Evolutionary conservation across 2,113 vertebrate genomes (phyloP), one percentile per base, ranked within the genome.

Genomic region (Asarcornis scutulata): DNA sequence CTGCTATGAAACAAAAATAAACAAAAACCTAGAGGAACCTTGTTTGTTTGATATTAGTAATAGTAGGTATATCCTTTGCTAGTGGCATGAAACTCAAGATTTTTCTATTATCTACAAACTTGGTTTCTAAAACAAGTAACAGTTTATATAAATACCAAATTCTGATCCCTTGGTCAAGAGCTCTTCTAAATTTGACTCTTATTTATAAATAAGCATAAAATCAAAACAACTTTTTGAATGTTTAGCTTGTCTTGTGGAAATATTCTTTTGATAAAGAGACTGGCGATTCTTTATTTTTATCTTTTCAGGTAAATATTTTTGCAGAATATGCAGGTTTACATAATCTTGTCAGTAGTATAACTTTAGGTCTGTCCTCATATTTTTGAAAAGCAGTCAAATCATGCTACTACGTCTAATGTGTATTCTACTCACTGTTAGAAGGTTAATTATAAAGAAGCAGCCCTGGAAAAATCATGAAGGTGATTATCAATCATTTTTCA

Each of bases 401-500:
- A 17, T 36, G 21, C 7, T 87, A 21, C 42, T 52, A 2, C n/a
- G 25, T 86, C 31, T 78, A 77, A 46, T 59, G 29, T 34, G 46
- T 63, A 11, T 68, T 86, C 36, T 77, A 5, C 17, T 59, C 26
- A 11, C 73, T 88, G 2, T 46, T 59, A 92, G 50, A 42, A 44
- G 14, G 42, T 89, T 91, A 91, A 84, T 95, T 95, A 71, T 64
- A 50, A 94, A 92, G 83, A 55, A 91, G 46, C 76, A 84, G 21
- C 38, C 40, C 96, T 91, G 84, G 96, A 93, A 9, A 92, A 94
- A 89, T 89, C 92, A 13, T 76, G 91, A 96, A 90, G 76, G 44
- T 75, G 89, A 88, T 74, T 83, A 85, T 78, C 93, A 91, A 16
- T 91, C 9, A 74, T 21, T 78, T 82, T 86, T 56, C 71, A 95